Conservation (phyloP, 2,888 invertebrate species). For the Andrena bicolor region DNA sequence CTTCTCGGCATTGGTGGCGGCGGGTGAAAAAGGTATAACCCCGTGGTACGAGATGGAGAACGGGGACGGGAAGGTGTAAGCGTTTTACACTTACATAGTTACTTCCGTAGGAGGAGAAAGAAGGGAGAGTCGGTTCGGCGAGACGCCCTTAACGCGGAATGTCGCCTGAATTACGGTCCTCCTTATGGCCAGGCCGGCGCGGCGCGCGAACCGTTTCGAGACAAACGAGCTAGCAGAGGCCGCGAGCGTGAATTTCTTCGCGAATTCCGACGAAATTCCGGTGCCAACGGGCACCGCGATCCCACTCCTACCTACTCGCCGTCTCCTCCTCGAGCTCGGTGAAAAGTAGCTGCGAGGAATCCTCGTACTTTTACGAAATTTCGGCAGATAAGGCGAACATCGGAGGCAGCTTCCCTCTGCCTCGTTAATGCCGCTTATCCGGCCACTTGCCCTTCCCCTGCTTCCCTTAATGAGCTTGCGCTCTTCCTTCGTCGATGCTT, state of each 20-base stretch:
- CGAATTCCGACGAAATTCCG: slow-evolving; percentile 68
- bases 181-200: slow-evolving; percentile 58
- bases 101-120: not conserved
- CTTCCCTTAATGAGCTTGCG: slow-evolving; percentile 35
- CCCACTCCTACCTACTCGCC: not conserved
- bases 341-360: slow-evolving; percentile 48
- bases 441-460: not conserved
- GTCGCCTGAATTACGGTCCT: slow-evolving; percentile 70
- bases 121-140: slow-evolving; percentile 21
- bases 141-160: slow-evolving; percentile 67
- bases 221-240: slow-evolving; percentile 65
- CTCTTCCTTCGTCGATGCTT: not conserved
- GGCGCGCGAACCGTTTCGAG: slow-evolving; percentile 54
- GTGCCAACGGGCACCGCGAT: slow-evolving; percentile 57
- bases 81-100: no score
- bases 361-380: slow-evolving; percentile 52
- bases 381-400: slow-evolving; percentile 52
- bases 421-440: slow-evolving; percentile 65
- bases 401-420: slow-evolving; percentile 36
- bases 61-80: not conserved
- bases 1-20: not conserved
- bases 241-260: slow-evolving; percentile 71
- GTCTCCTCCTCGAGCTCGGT: slow-evolving; percentile 8
- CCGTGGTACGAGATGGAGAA: not conserved
- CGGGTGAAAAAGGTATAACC: not conserved